Evolutionary conservation across 2,797 vertebrate species (phyloP).

Genomic region (Coregonus sp.): DNA sequence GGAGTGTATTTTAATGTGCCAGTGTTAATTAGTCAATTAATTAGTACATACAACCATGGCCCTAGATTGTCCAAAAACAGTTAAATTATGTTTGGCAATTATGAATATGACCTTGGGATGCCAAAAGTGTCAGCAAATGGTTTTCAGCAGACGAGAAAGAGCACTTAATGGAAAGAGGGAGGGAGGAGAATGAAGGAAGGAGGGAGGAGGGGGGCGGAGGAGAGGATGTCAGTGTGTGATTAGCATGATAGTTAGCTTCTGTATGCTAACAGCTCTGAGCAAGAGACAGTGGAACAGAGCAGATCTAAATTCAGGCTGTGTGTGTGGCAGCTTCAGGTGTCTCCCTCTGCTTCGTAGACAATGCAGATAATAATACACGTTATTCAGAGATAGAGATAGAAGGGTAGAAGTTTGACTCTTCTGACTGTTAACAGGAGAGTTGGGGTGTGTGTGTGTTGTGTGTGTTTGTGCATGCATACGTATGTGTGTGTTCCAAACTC

Average conservation of each 20-base stretch:
- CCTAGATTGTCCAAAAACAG: constrained; percentile 39
- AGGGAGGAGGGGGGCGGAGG: constrained; percentile 25
- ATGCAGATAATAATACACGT: too few relatives aligned
- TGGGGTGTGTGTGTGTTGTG: neutral
- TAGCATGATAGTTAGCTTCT: constrained; percentile 36
- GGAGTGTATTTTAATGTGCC: neutral
- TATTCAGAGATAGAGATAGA: too few relatives aligned
- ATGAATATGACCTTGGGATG: constrained; percentile 47
- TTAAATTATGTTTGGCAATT: constrained; percentile 57
- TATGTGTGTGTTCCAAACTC: constrained; percentile 11
- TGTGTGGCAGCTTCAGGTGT: neutral
- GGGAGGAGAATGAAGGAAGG: constrained; percentile 13
- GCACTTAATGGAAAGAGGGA: constrained; percentile 23
- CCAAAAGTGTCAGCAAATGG: constrained; percentile 26
- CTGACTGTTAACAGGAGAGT: too few relatives aligned
- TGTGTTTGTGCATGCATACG: constrained; percentile 29
- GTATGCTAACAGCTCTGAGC: constrained; percentile 23
- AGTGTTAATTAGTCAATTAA: constrained; percentile 7
- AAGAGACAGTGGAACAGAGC: constrained; percentile 16
- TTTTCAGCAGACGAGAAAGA: constrained; percentile 40
- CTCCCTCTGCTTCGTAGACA: too few relatives aligned
- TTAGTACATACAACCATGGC: constrained; percentile 27
- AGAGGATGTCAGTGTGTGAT: neutral
- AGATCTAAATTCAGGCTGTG: neutral
- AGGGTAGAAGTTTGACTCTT: too few relatives aligned